Evolutionary conservation across 1,140 invertebrate genomes (phyloP), one percentile per base, ranked within the genome.

Genomic region (Cydia pomonella): DNA sequence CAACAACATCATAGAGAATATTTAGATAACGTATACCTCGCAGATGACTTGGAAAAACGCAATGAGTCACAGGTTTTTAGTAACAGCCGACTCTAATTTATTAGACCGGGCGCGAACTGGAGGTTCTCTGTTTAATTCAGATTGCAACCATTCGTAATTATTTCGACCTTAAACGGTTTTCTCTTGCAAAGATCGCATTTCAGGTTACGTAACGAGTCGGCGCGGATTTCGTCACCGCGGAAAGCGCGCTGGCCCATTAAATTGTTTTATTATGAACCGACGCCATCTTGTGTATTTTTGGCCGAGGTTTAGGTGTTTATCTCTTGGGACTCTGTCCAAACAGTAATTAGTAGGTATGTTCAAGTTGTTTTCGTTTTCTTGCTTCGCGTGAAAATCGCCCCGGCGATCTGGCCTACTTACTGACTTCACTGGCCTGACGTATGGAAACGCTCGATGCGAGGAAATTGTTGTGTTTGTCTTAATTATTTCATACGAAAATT

Each of bases 231-330:
- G 89, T 92, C 91, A 93, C 89, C 88, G 88, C 90, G 91, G 90
- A 91, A 93, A 93, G 89, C 89, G 91, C 90, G 90, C 85, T 93
- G 90, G 91, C 91, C 91, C 91, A 92, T 93, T 93, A 93, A 92
- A 93, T 93, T 91, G 91, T 93, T 93, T 93, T 93, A 93, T 93
- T 93, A 92, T 92, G 89, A 90, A 92, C 88, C 87, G 90, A 87
- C 91, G 91, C 90, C 91, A 91, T 92, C 84, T 90, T 87, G 85
- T 90, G 87, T 93, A 93, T 93, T 93, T 93, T 93, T 92, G 89
- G 91, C 87, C 83, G 90, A 82, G 85, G 88, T 90, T 90, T 91
- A 87, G 89, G 85, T 91, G 89, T 92, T 93, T 90, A 93, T 93
- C 90, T 90, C 84, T 86, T 92, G 91, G 91, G 91, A 92, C 85